Base-by-base conservation (phyloP, 2,797 vertebrate species). In the Gallinago stenura region DNA sequence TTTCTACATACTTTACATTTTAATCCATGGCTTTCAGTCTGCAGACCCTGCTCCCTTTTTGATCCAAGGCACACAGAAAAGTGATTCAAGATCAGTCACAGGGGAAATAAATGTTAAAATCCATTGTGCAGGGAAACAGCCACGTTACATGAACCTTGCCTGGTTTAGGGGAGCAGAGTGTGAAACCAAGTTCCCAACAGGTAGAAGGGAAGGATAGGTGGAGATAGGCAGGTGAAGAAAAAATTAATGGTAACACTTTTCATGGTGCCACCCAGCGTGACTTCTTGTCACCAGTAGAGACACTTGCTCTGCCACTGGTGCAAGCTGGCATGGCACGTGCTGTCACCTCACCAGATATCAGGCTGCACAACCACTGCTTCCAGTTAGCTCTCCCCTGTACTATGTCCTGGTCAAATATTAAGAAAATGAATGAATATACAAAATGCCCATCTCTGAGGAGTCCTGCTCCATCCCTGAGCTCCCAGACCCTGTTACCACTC, bases 71-170 rank as follows among this genome's bases (percentile, higher is more conserved):
- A 31, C 16, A 6, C 4, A 12, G 69, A 35, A 60, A 90, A 85
- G 31, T 18, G 22, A 77, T 65, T 56, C 5, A 8, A 68, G 53
- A 28, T 31, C 48, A 77, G 26, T 68, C 33, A 50, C 1, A 15
- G 10, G 7, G 6, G 31, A 73, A 71, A 53, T 5, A 43, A 69
- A 26, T 16, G 46, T 30, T 24, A 12, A 37, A 30, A 28, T 12
- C 14, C 35, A 10, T 3, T 28, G 39, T 60, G 33, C 25, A 46
- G 26, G 10, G 46, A 24, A 85, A 16, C 33, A 51, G 50, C 39
- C 62, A 64, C 0, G 0, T 6, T 3, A n/a, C 10, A 4, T 1
- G 10, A 24, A 24, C n/a, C 3, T n/a, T 37, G 31, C 24, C 2
- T 19, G n/a, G 83, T 35, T 68, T 2, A 26, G 12, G 24, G 25